phyloP scores from a whole-genome alignment of 1,140 invertebrate species.

The Calosoma granatense region DNA sequence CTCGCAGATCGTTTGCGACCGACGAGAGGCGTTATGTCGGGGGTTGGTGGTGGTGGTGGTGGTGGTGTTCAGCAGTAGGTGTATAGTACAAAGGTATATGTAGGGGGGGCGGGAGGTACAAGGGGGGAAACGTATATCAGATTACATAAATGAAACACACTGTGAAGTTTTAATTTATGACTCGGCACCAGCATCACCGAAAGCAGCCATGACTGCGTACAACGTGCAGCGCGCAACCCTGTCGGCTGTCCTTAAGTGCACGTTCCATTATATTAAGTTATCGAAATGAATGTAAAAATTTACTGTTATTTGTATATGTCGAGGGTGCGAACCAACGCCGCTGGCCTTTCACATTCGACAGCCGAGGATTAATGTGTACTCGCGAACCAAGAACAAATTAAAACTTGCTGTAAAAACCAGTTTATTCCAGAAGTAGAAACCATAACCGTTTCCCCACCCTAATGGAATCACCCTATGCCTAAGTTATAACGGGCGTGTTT shows the following conservation, averaged over 20 bases:
- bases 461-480: too few relatives aligned
- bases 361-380: not conserved
- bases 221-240: conserved; percentile 11
- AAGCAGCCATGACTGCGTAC: not conserved
- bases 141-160: conserved; percentile 34
- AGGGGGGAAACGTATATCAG: conserved; percentile 32
- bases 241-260: conserved; percentile 3
- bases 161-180: conserved; percentile 32
- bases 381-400: not conserved
- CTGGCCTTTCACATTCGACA: not conserved
- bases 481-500: not conserved
- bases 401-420: not conserved
- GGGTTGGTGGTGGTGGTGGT: too few relatives aligned
- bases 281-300: not conserved
- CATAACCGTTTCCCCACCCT: too few relatives aligned
- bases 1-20: too few relatives aligned
- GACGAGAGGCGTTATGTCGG: too few relatives aligned
- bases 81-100: conserved; percentile 21
- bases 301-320: not conserved
- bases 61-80: conserved; percentile 20
- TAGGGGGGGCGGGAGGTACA: too few relatives aligned
- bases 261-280: not conserved
- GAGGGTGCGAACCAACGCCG: not conserved
- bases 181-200: too few relatives aligned
- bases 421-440: not conserved